These are phyloP conservation scores for Stenoptilia bipunctidactyla DNA, from an alignment of 2,888 invertebrate genomes.

Conservation along the genomic window DNA sequence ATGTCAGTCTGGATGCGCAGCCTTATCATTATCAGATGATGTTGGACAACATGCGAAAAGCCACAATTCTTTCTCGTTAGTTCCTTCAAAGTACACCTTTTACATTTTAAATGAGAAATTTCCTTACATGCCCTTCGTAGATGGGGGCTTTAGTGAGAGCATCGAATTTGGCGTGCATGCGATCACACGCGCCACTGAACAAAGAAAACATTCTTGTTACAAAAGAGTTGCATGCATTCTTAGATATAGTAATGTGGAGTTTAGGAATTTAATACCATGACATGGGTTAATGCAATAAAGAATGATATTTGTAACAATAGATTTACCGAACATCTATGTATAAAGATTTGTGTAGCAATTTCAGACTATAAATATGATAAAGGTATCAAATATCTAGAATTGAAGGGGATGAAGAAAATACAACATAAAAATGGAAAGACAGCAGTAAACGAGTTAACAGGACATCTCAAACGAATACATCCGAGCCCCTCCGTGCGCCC, in stretches of 20 bases:
- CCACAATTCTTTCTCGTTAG: conserved; percentile 36
- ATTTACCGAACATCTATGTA: no score
- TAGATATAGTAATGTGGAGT: conserved; percentile 27
- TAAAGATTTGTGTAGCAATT: no score
- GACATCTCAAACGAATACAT: conserved; percentile 25
- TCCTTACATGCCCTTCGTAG: background rate
- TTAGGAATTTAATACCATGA: background rate
- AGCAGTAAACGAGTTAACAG: conserved; percentile 49
- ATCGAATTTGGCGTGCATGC: conserved; percentile 31
- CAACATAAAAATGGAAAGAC: conserved; percentile 29
- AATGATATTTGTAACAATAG: background rate
- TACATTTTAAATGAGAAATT: conserved; percentile 18
- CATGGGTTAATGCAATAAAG: background rate
- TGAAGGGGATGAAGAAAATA: conserved; percentile 16
- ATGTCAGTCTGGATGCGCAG: conserved; percentile 49
- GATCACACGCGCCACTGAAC: conserved; percentile 43
- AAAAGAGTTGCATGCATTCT: conserved; percentile 26
- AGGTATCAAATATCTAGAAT: no score
- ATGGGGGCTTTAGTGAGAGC: background rate
- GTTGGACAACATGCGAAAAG: conserved; percentile 45
- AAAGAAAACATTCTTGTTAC: conserved; percentile 43
- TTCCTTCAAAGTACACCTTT: conserved; percentile 6
- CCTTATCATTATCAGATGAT: conserved; percentile 45
- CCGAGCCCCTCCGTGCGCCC: conserved; percentile 20
- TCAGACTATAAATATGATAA: no score